phyloP scores from a whole-genome alignment of 1,140 invertebrate genomes.

The Diorhabda carinulata region DNA sequence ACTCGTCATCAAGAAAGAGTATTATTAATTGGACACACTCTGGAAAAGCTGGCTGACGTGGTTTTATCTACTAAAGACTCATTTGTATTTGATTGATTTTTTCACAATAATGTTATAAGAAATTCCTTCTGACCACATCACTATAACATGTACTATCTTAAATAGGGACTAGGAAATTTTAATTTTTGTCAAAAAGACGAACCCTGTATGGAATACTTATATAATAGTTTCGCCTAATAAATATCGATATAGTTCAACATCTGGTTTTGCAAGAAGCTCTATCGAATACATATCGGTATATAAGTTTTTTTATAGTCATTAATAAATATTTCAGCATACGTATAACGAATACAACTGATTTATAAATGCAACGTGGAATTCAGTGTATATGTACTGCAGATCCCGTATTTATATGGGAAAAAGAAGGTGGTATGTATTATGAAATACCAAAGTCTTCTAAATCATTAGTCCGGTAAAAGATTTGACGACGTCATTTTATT shows the following conservation, averaged over 20 bases:
- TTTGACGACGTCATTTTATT: no score
- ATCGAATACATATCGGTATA: conserved; percentile 1
- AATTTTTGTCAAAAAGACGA: no score
- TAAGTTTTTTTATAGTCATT: conserved; percentile 19
- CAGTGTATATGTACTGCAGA: conserved; percentile 13
- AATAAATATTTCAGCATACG: conserved; percentile 24
- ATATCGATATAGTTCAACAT: not conserved
- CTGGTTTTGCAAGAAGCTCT: not conserved
- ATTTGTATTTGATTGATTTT: no score
- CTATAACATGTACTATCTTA: no score
- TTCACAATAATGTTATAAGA: no score
- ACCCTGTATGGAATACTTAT: not conserved
- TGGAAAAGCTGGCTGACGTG: no score
- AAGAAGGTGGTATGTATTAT: conserved; percentile 20
- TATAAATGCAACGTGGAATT: conserved; percentile 14
- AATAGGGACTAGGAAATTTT: no score
- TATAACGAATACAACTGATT: conserved; percentile 20
- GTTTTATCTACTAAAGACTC: no score
- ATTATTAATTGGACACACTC: no score
- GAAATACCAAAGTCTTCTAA: conserved; percentile 4
- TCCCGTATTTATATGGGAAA: conserved; percentile 20
- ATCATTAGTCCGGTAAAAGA: not conserved
- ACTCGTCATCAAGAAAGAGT: no score
- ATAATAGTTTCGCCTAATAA: not conserved
- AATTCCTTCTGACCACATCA: no score